A percentile compares a stretch with the other conserved stretches of the same genome.
phyloP scores from a whole-genome alignment of 2,888 invertebrate species.

The Amblyjoppa fuscipennis region DNA sequence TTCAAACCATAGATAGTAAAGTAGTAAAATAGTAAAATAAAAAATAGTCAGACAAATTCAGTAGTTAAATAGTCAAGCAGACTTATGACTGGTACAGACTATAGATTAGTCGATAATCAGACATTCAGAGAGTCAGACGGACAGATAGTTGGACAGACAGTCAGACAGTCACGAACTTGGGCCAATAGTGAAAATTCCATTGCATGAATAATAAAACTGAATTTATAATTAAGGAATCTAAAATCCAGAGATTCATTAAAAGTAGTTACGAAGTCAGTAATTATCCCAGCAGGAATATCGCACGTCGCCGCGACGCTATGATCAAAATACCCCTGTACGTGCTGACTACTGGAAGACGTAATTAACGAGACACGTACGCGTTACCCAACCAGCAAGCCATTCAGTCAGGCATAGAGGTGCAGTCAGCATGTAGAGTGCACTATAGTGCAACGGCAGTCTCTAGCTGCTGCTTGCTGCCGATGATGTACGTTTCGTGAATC shows the following conservation, averaged over 20 bases:
- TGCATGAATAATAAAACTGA: neutral
- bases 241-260: neutral
- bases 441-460: constrained; percentile 39
- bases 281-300: constrained; percentile 9
- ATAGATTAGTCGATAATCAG: neutral
- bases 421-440: constrained; percentile 31
- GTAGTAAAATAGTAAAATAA: neutral
- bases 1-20: neutral
- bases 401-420: constrained; percentile 53
- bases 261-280: neutral
- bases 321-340: constrained; percentile 56
- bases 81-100: neutral
- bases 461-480: constrained; percentile 51
- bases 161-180: neutral
- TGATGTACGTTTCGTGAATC: constrained; percentile 64
- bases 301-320: constrained; percentile 43
- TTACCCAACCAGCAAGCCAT: constrained; percentile 55
- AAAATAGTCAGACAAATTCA: no score
- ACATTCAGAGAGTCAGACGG: neutral
- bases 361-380: constrained; percentile 65
- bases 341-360: constrained; percentile 61
- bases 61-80: neutral
- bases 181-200: neutral
- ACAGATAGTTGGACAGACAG: no score
- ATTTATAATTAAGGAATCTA: neutral